Percentiles rank a stretch among this genome's conserved stretches.
phyloP scores from a whole-genome alignment of 64 coral and sea anemone genomes.

The Platygyra sinensis region DNA sequence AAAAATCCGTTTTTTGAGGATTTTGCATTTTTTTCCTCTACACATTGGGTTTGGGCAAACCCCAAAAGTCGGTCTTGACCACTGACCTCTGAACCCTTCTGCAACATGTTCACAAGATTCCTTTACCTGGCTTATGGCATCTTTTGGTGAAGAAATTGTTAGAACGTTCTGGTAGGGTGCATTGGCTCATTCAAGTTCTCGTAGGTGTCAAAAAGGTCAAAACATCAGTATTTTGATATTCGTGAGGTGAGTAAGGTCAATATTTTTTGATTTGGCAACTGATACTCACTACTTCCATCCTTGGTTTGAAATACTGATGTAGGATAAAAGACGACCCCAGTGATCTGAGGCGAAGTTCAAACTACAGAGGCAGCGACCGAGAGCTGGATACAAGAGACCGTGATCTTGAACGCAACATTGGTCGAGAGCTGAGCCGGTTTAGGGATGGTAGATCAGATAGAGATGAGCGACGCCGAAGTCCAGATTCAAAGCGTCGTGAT shows the following conservation, averaged over 20 bases:
- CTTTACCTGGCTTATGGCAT: not conserved
- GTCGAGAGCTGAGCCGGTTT: conserved; percentile 58
- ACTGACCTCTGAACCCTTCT: not conserved
- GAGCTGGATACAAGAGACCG: conserved; percentile 24
- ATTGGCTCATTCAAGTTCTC: not conserved
- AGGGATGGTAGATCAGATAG: conserved; percentile 45
- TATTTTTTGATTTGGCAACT: not conserved
- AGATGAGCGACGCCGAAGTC: conserved; percentile 34
- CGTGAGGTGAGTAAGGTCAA: conserved; percentile 41
- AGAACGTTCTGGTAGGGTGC: conserved; percentile 2
- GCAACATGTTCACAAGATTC: not conserved
- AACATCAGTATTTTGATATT: conserved; percentile 35
- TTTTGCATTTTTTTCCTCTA: not conserved
- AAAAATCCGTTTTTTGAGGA: not conserved
- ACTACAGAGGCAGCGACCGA: conserved; percentile 44
- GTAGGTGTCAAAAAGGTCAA: not conserved
- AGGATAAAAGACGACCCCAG: conserved; percentile 48
- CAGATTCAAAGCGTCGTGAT: conserved; percentile 10
- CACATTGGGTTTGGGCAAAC: not conserved
- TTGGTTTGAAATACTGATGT: conserved; percentile 62
- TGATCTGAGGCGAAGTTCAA: conserved; percentile 40
- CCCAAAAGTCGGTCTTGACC: not conserved
- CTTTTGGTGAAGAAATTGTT: not conserved
- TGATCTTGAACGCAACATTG: conserved; percentile 58
- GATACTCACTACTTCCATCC: conserved; percentile 40